Percentiles rank a stretch among this genome's conserved stretches.
phyloP scores from a whole-genome alignment of 2,113 vertebrate species.

The Xiphophorus couchianus region DNA sequence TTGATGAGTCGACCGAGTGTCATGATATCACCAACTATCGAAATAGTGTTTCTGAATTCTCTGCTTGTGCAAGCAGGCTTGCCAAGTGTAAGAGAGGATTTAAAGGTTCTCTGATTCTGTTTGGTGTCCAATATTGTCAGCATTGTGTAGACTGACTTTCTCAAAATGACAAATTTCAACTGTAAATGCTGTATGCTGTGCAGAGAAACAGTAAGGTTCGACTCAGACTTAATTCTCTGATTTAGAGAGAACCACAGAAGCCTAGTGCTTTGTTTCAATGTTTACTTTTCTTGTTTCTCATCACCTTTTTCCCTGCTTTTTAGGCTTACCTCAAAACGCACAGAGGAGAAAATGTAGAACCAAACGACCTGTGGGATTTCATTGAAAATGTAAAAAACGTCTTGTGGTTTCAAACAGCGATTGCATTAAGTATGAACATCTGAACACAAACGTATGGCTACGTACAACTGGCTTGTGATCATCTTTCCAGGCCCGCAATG shows the following conservation, averaged over 20 bases:
- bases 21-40: background rate
- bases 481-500: slow-evolving; percentile 40
- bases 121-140: background rate
- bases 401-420: background rate
- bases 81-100: background rate
- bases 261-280: too few relatives aligned
- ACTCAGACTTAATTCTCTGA: background rate
- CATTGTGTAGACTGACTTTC: background rate
- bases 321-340: slow-evolving; percentile 70
- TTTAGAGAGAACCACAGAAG: too few relatives aligned
- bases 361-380: slow-evolving; percentile 70
- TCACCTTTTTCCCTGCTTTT: slow-evolving; percentile 14
- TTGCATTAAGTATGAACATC: background rate
- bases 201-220: background rate
- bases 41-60: background rate
- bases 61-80: background rate
- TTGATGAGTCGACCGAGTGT: slow-evolving; percentile 1
- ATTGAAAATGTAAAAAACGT: slow-evolving; percentile 65
- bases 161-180: background rate
- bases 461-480: background rate
- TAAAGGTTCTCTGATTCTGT: background rate
- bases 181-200: background rate
- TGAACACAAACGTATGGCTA: background rate
- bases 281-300: background rate
- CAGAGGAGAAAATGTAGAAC: slow-evolving; percentile 39